Base-by-base conservation (phyloP, 2,797 vertebrate species). In the Selene dorsalis region DNA sequence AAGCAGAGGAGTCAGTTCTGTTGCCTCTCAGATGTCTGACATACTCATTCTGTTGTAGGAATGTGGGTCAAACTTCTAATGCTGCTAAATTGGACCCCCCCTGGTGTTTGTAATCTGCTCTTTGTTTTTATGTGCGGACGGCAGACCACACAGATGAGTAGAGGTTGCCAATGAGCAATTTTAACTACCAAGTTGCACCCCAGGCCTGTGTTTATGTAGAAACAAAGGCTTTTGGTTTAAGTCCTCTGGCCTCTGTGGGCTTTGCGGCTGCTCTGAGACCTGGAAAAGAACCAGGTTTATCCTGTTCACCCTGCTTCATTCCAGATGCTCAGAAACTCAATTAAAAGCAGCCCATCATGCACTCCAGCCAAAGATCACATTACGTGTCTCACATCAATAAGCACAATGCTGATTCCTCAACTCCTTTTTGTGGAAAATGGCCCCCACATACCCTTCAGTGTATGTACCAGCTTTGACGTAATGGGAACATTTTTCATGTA, bases 31-130 rank as follows among this genome's bases (percentile, higher is more conserved):
- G 83, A 73, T 76, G 57, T 75, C 72, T 78, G 79, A 80, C 68
- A 74, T 73, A 74, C 61, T 83, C 68, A 59, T 59, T 83, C 63
- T 87, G 61, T 73, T 74, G 32, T 17, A 78, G 57, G 80, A 87
- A 88, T 92, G 80, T 89, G 88, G 91, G 87, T 89, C 85, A 91
- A 56, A 12, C 77, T 84, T 74, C 64, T 88, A 83, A 86, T 84
- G 77, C 77, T 83, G 69, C 80, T 81, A 76, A 85, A 79, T 83
- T 86, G 70, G 59, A 75, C 84, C 75, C 88, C 41, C 88, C 43
- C 78, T 53, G 69, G 35, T 79, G 71, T 87, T 84, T 84, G 57
- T 85, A 85, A 89, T 91, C 80, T 79, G 66, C 69, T 83, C 74
- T 78, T 75, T 86, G 84, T 87, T 77, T 88, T 60, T 85, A 24